A percentile compares a stretch with the other conserved stretches of the same genome.
Conservation (phyloP, 2,888 invertebrate species). For the Micoletzkya japonica region DNA sequence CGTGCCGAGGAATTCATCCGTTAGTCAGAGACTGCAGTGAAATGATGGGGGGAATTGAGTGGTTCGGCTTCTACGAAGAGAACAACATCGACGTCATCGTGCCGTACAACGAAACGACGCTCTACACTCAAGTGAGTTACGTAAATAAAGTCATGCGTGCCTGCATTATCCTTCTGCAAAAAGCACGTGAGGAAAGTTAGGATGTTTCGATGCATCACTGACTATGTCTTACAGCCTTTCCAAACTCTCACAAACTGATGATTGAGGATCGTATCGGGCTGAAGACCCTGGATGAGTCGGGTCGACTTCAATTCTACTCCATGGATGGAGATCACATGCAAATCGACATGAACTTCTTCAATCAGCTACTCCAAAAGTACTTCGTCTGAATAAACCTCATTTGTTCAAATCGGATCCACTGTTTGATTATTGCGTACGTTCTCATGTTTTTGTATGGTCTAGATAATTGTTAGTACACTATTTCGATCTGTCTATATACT, state of each 20-base stretch:
- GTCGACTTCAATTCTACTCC: constrained; percentile 77
- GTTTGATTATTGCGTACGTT: neutral
- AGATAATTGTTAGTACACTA: no score
- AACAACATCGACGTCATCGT: constrained; percentile 79
- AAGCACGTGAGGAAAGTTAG: no score
- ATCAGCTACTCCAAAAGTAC: constrained; percentile 48
- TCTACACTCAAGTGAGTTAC: constrained; percentile 83
- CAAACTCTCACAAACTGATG: no score
- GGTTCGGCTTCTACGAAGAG: constrained; percentile 91
- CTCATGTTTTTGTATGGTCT: no score
- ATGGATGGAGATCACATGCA: constrained; percentile 81
- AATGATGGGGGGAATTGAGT: constrained; percentile 66
- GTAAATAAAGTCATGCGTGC: constrained; percentile 72
- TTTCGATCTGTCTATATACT: no score
- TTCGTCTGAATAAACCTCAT: constrained; percentile 3
- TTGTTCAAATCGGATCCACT: neutral
- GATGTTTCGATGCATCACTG: no score
- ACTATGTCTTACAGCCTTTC: no score
- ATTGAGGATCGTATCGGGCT: constrained; percentile 80
- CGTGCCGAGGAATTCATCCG: constrained; percentile 82
- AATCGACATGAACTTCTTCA: constrained; percentile 71
- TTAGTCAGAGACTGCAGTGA: constrained; percentile 34
- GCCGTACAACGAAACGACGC: constrained; percentile 75
- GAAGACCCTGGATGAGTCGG: constrained; percentile 73
- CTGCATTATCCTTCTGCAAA: neutral